Evolutionary conservation across 2,797 vertebrate genomes (phyloP).

Genomic region (Neosalanx taihuensis): DNA sequence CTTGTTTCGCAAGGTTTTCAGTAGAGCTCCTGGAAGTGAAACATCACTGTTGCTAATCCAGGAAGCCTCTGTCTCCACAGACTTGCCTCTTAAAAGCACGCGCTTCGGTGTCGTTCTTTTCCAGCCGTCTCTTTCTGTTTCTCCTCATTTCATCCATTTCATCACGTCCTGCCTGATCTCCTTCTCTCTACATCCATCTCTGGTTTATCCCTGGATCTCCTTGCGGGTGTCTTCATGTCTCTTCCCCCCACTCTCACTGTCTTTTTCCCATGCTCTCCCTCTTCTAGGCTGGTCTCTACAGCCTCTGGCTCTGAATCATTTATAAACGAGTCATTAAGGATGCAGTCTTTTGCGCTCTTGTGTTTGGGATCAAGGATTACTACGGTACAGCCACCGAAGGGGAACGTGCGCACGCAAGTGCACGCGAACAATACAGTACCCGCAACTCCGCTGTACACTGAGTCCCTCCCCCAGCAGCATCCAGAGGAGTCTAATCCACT

Average conservation of each 20-base stretch:
- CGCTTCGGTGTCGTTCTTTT: neutral
- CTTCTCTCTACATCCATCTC: neutral
- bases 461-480: conserved; percentile 36
- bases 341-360: conserved; percentile 56
- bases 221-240: neutral
- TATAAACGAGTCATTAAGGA: conserved; percentile 62
- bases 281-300: conserved; percentile 40
- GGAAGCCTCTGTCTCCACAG: neutral
- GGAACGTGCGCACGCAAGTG: conserved; percentile 11
- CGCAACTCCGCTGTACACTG: conserved; percentile 14
- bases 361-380: conserved; percentile 53
- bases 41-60: neutral
- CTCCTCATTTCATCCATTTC: neutral
- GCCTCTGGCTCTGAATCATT: conserved; percentile 65
- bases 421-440: neutral
- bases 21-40: neutral
- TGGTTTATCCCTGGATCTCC: conserved; percentile 10
- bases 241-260: conserved; percentile 1
- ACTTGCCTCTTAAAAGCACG: neutral
- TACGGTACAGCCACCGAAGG: conserved; percentile 19
- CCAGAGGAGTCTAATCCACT: conserved; percentile 11
- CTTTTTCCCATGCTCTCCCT: conserved; percentile 13
- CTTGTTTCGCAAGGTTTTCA: neutral
- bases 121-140: neutral
- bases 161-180: neutral